Evolutionary conservation across 2,113 vertebrate genomes (phyloP), one percentile per base, ranked within the genome.

Genomic region (Condylura cristata): DNA sequence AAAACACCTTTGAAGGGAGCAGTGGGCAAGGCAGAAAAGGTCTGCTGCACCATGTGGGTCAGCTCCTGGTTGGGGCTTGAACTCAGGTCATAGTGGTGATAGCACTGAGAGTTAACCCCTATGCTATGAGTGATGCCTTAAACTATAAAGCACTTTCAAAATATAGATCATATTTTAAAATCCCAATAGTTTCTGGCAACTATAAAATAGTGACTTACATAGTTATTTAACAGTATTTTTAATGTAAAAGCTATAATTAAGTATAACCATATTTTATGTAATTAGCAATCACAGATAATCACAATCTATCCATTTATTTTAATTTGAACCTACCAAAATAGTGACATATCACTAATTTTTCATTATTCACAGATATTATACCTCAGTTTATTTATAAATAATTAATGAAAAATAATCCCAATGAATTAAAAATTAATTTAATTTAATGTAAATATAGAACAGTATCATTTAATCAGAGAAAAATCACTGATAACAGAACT

Each of bases 381-480:
- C 7, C 41, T 92, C 30, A 18, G 1, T 87, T 92, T 95, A 85
- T 18, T 68, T 94, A 82, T 5, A 96, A 94, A 83, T 95, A 5
- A 61, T 30, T 68, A 89, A 46, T 63, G 32, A 86, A 32, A 94
- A 8, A 90, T 18, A 37, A 24, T 70, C 39, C 11, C n/a, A 81
- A 12, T 78, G 18, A 93, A 74, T 60, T 85, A 91, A 88, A 88
- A 94, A 88, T 85, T 20, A 80, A 65, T 91, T 93, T 66, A 89
- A 87, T 65, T 66, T 82, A 87, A 65, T 44, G 18, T 30, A 78
- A 68, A 12, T 24, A 63, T 84, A 56, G 12, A 74, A 39, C 39
- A 65, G 30, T 48, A 75, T 88, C 56, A 65, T 84, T 87, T 90
- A 61, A 10, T 90, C 18, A 51, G 10, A 75, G 34, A 26, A 72